Evolutionary conservation across 2,797 vertebrate genomes (phyloP).

Genomic region (Hippopotamyrus pictus): DNA sequence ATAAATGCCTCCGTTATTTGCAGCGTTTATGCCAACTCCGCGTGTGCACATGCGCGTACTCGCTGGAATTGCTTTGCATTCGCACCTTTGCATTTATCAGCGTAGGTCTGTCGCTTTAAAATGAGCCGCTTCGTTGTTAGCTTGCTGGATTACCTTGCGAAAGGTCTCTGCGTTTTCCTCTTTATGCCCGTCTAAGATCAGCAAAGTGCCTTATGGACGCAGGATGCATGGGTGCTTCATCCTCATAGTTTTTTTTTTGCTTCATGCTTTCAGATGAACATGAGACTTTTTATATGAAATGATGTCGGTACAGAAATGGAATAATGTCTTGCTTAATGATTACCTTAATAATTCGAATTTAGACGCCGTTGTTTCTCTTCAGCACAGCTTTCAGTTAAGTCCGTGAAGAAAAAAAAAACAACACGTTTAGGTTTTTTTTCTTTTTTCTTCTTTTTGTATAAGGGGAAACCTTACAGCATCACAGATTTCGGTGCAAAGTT

Average conservation of each 20-base stretch:
- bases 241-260: background rate
- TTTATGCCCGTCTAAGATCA: slow-evolving; percentile 5
- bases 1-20: slow-evolving; percentile 1
- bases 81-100: background rate
- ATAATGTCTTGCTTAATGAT: background rate
- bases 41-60: background rate
- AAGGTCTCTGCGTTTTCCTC: background rate
- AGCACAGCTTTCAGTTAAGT: background rate
- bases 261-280: background rate
- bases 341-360: background rate
- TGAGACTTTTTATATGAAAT: background rate
- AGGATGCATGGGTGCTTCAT: background rate
- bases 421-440: background rate
- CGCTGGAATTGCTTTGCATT: background rate
- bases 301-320: background rate
- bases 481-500: background rate
- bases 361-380: background rate
- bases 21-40: background rate
- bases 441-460: background rate
- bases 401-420: background rate
- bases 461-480: background rate
- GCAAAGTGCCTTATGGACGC: background rate
- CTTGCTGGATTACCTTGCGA: background rate
- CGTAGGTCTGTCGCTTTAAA: background rate
- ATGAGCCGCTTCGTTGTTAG: background rate